These are phyloP conservation scores for Planiliza haematocheilus DNA, from an alignment of 2,113 vertebrate genomes.

Conservation along the genomic window DNA sequence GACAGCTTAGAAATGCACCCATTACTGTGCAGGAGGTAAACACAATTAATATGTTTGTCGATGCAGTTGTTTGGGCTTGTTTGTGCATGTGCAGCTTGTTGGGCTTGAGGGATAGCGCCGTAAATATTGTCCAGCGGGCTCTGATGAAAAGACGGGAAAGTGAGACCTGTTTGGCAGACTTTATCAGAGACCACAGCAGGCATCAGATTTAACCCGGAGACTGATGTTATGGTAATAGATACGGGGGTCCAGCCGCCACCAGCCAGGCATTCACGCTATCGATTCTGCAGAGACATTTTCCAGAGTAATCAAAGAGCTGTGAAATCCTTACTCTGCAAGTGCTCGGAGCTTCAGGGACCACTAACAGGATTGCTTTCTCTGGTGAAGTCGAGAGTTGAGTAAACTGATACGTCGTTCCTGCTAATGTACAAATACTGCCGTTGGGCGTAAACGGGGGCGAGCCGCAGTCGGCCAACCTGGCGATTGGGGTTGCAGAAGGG, in stretches of 20 bases:
- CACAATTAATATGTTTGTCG: conserved; percentile 19
- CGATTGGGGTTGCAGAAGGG: conserved; percentile 14
- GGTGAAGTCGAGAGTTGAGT: conserved; percentile 65
- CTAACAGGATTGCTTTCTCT: conserved; percentile 76
- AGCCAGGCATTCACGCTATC: conserved; percentile 66
- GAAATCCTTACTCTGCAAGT: conserved; percentile 71
- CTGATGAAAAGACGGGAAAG: conserved; percentile 67
- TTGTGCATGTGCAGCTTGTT: conserved; percentile 5
- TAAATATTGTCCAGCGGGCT: conserved; percentile 42
- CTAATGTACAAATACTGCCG: conserved; percentile 46
- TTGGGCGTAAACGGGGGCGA: not conserved
- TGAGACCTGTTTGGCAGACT: conserved; percentile 57
- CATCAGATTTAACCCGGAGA: conserved; percentile 69
- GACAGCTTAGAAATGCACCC: conserved; percentile 5
- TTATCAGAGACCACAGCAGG: conserved; percentile 61
- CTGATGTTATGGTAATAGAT: conserved; percentile 75
- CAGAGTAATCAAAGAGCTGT: conserved; percentile 80
- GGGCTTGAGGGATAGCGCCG: conserved; percentile 8
- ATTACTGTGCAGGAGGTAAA: conserved; percentile 4
- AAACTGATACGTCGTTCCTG: conserved; percentile 60
- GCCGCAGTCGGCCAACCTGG: conserved; percentile 21
- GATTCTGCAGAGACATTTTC: conserved; percentile 80
- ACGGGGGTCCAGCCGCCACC: conserved; percentile 61
- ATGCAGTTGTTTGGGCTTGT: conserved; percentile 4
- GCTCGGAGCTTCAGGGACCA: conserved; percentile 69